These are phyloP conservation scores for Tanytarsus gracilentus DNA, from an alignment of 2,888 invertebrate species.

Conservation along the genomic window DNA sequence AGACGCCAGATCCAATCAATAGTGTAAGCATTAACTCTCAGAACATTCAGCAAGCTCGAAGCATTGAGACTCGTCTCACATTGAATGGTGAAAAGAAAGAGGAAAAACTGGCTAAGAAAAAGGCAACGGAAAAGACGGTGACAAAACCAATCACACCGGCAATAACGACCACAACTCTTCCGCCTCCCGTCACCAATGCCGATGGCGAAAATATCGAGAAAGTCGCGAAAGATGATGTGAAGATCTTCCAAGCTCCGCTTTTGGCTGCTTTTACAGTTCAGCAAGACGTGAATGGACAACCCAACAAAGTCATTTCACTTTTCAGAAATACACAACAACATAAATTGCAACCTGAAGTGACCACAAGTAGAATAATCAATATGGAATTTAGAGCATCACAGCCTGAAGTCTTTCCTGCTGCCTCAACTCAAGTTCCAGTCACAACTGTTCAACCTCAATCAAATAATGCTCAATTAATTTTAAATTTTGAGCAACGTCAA, in stretches of 20 bases:
- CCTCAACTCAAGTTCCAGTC: slow-evolving; percentile 34
- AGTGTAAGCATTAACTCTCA: slow-evolving; percentile 43
- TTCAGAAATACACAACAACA: slow-evolving; percentile 45
- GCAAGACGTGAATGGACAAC: slow-evolving; percentile 68
- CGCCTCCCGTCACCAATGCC: slow-evolving; percentile 58
- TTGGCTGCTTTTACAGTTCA: slow-evolving; percentile 80
- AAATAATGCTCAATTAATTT: slow-evolving; percentile 34
- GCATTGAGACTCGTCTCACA: slow-evolving; percentile 36
- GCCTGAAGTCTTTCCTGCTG: slow-evolving; percentile 25
- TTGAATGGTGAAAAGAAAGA: slow-evolving; percentile 31
- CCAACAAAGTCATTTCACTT: slow-evolving; percentile 68
- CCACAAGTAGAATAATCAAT: slow-evolving; percentile 28
- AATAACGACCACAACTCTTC: slow-evolving; percentile 53
- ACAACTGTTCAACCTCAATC: slow-evolving; percentile 39
- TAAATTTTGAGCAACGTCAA: slow-evolving; percentile 56
- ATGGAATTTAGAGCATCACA: slow-evolving; percentile 19
- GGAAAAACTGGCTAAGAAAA: slow-evolving; percentile 31
- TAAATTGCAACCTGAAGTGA: slow-evolving; percentile 30
- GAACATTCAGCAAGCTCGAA: slow-evolving; percentile 40
- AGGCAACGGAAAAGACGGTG: slow-evolving; percentile 35
- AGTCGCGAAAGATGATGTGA: slow-evolving; percentile 60
- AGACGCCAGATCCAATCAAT: slow-evolving; percentile 43
- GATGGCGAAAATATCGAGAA: slow-evolving; percentile 60
- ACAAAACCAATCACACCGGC: slow-evolving; percentile 33
- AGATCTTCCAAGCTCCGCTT: slow-evolving; percentile 71